Conservation (phyloP, 2,797 vertebrate genomes). For the Amphiprion clarkii region DNA sequence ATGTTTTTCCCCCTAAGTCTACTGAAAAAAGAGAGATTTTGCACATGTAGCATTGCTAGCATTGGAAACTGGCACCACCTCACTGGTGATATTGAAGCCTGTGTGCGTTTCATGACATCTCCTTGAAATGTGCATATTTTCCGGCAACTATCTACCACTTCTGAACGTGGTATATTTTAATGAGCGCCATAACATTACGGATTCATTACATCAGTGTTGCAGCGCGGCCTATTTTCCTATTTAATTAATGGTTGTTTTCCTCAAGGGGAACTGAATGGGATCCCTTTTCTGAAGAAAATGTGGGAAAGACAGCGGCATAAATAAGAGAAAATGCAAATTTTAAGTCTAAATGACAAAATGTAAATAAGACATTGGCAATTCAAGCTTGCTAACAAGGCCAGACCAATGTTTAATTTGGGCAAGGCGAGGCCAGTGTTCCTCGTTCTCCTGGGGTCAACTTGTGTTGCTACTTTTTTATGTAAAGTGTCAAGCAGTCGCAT, state of each 20-base stretch:
- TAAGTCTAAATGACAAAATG: constrained; percentile 74
- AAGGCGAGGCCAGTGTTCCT: constrained; percentile 19
- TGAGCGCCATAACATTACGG: constrained; percentile 59
- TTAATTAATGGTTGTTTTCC: constrained; percentile 71
- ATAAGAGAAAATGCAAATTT: constrained; percentile 77
- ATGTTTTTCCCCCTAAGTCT: constrained; percentile 15
- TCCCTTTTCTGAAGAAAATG: constrained; percentile 70
- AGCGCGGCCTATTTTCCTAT: constrained; percentile 63
- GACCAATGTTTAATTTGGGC: constrained; percentile 59
- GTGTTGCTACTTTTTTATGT: constrained; percentile 20
- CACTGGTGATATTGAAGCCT: constrained; percentile 25
- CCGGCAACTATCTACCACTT: constrained; percentile 17
- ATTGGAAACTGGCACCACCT: constrained; percentile 29
- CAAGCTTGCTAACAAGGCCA: constrained; percentile 72
- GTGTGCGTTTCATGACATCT: constrained; percentile 31
- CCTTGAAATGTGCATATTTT: constrained; percentile 39
- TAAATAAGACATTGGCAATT: constrained; percentile 79
- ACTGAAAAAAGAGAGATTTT: constrained; percentile 14
- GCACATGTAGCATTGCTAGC: constrained; percentile 18
- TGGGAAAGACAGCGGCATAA: constrained; percentile 60
- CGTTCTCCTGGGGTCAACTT: constrained; percentile 28
- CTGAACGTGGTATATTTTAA: constrained; percentile 51
- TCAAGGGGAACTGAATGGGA: constrained; percentile 54
- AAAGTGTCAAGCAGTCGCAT: constrained; percentile 16
- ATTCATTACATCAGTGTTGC: constrained; percentile 70